Conservation (phyloP, 2,888 invertebrate genomes). For the Halictus quadricinctus region DNA sequence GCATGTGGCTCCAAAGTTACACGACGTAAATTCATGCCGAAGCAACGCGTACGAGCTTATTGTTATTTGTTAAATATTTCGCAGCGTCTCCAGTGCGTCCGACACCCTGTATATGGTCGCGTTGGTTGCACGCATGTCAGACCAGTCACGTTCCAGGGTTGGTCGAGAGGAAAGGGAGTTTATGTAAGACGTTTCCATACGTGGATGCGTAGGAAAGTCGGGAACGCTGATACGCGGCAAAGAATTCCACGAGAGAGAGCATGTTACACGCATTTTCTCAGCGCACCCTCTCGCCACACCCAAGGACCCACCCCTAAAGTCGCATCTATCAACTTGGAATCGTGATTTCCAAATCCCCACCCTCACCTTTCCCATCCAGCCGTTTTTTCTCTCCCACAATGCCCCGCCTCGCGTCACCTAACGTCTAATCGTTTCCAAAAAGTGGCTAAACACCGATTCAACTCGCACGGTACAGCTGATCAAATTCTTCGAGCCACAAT, state of each 20-base stretch:
- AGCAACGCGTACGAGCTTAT: background rate
- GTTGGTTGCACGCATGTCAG: conserved; percentile 63
- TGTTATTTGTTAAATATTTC: background rate
- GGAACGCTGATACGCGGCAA: conserved; percentile 39
- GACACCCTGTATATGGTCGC: background rate
- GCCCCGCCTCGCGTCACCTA: conserved; percentile 49
- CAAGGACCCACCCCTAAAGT: conserved; percentile 61
- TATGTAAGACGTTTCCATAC: conserved; percentile 54
- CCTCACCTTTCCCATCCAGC: conserved; percentile 51
- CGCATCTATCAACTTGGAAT: conserved; percentile 67
- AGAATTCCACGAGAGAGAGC: conserved; percentile 57
- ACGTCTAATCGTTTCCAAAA: conserved; percentile 26
- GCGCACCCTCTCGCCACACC: conserved; percentile 70
- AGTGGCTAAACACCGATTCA: too few relatives aligned
- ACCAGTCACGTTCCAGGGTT: conserved; percentile 49
- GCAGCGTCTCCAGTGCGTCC: background rate
- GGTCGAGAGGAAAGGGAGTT: conserved; percentile 58
- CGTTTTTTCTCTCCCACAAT: conserved; percentile 52
- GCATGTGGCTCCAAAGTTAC: background rate
- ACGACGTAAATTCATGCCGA: background rate
- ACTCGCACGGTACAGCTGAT: too few relatives aligned
- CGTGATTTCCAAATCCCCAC: conserved; percentile 67
- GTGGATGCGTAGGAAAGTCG: conserved; percentile 60
- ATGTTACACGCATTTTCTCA: conserved; percentile 55
- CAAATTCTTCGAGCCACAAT: too few relatives aligned